Evolutionary conservation across 1,140 invertebrate species (phyloP).

Genomic region (Heterodera schachtii): DNA sequence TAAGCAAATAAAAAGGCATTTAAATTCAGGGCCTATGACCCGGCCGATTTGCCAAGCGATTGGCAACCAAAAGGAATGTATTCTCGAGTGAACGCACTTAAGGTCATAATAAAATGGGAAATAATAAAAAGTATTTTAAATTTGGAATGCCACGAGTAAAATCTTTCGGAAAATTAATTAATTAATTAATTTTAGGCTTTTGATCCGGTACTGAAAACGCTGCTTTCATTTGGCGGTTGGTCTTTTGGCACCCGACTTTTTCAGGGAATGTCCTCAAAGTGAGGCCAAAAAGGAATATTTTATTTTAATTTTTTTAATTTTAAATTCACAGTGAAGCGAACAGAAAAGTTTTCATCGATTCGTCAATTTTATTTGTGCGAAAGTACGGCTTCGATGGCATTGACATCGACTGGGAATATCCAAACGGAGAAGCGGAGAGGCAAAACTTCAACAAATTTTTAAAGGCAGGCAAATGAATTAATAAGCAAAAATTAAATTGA

Average conservation of each 20-base stretch:
- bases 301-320: background rate
- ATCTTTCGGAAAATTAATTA: too few relatives aligned
- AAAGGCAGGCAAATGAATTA: constrained; percentile 76
- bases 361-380: constrained; percentile 61
- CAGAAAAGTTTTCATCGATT: constrained; percentile 59
- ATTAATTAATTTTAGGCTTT: constrained; percentile 18
- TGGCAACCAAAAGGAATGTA: constrained; percentile 62
- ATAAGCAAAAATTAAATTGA: background rate
- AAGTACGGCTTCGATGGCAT: constrained; percentile 68
- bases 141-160: too few relatives aligned
- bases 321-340: constrained; percentile 6
- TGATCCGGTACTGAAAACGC: constrained; percentile 63
- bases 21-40: constrained; percentile 58
- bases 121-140: background rate
- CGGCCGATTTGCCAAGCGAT: constrained; percentile 61
- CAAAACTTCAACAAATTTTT: constrained; percentile 85
- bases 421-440: constrained; percentile 87
- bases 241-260: constrained; percentile 57
- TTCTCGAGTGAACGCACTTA: constrained; percentile 60
- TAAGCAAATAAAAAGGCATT: constrained; percentile 4
- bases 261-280: constrained; percentile 52
- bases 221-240: constrained; percentile 67
- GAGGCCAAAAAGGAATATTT: background rate
- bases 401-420: constrained; percentile 96
- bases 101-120: constrained; percentile 17